Percentiles rank a stretch among this genome's conserved stretches.
phyloP scores from a whole-genome alignment of 2,797 vertebrate species.

The Ambastaia sidthimunki region DNA sequence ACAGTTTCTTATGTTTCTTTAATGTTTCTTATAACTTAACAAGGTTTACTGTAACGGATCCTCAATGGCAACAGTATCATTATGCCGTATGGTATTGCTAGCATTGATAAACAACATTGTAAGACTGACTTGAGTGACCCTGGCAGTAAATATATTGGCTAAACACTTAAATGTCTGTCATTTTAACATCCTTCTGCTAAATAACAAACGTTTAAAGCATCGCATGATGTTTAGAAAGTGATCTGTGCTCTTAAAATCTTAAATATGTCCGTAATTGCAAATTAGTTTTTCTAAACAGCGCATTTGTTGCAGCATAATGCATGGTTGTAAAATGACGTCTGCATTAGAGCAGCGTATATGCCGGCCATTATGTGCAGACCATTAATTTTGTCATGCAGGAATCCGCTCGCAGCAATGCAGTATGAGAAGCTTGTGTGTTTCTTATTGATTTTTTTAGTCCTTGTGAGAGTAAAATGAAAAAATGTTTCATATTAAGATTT shows the following conservation, averaged over 20 bases:
- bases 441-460: conserved; percentile 5
- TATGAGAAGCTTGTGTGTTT: not conserved
- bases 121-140: not conserved
- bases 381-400: not conserved
- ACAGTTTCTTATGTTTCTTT: too few species aligned
- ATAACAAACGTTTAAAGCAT: not conserved
- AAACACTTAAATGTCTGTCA: not conserved
- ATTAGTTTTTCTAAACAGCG: not conserved
- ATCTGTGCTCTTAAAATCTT: not conserved
- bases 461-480: not conserved
- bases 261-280: conserved; percentile 2
- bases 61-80: not conserved
- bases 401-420: conserved; percentile 5
- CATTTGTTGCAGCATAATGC: not conserved
- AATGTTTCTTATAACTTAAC: too few species aligned
- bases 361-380: not conserved
- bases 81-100: not conserved
- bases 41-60: not conserved
- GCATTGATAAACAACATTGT: not conserved
- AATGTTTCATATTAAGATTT: not conserved
- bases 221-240: not conserved
- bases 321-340: not conserved
- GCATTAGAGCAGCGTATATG: not conserved
- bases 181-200: too few species aligned
- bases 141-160: not conserved